A percentile compares a stretch with the other conserved stretches of the same genome.
phyloP scores from a whole-genome alignment of 2,113 vertebrate genomes.

The Cromileptes altivelis region DNA sequence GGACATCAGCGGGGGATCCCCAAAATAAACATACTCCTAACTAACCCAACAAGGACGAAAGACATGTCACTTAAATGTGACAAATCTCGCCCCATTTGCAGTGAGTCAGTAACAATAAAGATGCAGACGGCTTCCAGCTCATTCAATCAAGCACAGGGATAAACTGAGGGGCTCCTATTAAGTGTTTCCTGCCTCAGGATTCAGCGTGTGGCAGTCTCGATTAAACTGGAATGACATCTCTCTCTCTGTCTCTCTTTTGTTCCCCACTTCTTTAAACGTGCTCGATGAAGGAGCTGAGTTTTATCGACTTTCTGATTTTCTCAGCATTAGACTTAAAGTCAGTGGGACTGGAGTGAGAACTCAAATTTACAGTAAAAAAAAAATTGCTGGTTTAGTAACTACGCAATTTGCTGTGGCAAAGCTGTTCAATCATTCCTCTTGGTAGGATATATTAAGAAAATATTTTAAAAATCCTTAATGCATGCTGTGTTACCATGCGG shows the following conservation, averaged over 20 bases:
- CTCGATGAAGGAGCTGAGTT: slow-evolving; percentile 33
- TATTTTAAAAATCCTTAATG: not conserved
- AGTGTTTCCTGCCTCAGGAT: slow-evolving; percentile 61
- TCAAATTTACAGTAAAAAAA: not conserved
- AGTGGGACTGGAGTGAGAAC: slow-evolving; percentile 1
- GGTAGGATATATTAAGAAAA: not conserved
- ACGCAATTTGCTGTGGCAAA: not conserved
- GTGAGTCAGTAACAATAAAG: slow-evolving; percentile 43
- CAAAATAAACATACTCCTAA: not conserved
- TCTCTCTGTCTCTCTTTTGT: slow-evolving; percentile 16
- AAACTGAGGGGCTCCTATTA: slow-evolving; percentile 59
- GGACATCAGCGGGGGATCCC: not conserved
- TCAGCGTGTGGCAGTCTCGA: slow-evolving; percentile 63
- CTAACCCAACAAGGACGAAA: not conserved
- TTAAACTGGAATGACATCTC: slow-evolving; percentile 69
- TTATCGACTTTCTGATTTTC: slow-evolving; percentile 61
- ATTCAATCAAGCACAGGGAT: slow-evolving; percentile 54
- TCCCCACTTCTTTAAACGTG: slow-evolving; percentile 31
- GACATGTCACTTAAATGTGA: not conserved
- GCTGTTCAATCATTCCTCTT: not conserved
- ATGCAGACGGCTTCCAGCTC: slow-evolving; percentile 22
- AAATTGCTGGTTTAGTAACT: not conserved
- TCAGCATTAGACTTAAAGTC: slow-evolving; percentile 54
- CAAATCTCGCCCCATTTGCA: slow-evolving; percentile 12
- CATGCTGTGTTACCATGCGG: not conserved